Evolutionary conservation across 1,140 invertebrate genomes (phyloP).

Genomic region (Campoletis sonorensis): DNA sequence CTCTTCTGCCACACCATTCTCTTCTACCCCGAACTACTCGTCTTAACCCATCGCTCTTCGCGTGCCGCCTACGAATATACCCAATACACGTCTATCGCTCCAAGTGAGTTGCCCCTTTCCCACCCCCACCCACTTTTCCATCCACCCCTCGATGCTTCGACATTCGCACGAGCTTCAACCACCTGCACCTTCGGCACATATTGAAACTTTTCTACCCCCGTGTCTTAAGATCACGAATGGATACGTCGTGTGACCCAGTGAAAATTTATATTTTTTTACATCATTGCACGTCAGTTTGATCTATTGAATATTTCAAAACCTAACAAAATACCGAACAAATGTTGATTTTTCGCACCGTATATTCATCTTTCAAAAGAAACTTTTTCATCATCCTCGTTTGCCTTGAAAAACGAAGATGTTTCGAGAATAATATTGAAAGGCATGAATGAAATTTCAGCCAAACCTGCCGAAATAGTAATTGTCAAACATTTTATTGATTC

Average conservation of each 20-base stretch:
- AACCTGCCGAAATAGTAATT: too few relatives aligned
- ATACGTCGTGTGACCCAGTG: not conserved
- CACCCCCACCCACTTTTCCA: not conserved
- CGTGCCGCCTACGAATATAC: conserved; percentile 17
- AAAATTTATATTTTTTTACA: conserved; percentile 7
- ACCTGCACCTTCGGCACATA: conserved; percentile 1
- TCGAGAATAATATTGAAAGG: too few relatives aligned
- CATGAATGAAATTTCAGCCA: too few relatives aligned
- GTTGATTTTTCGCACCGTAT: not conserved
- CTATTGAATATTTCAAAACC: too few relatives aligned
- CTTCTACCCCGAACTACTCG: not conserved
- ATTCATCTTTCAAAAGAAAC: too few relatives aligned
- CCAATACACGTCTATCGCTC: conserved; percentile 2
- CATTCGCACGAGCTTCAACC: conserved; percentile 1
- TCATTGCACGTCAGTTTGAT: not conserved
- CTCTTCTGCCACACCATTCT: conserved; percentile 12
- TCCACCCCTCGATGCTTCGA: not conserved
- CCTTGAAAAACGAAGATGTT: too few relatives aligned
- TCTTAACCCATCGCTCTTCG: conserved; percentile 33
- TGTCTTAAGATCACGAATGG: not conserved
- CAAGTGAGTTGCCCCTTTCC: not conserved
- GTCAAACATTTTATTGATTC: too few relatives aligned
- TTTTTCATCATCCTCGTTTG: too few relatives aligned
- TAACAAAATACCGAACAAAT: not conserved
- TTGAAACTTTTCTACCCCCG: not conserved